phyloP scores from a whole-genome alignment of 2,797 vertebrate genomes.

The Periophthalmus magnuspinnatus region DNA sequence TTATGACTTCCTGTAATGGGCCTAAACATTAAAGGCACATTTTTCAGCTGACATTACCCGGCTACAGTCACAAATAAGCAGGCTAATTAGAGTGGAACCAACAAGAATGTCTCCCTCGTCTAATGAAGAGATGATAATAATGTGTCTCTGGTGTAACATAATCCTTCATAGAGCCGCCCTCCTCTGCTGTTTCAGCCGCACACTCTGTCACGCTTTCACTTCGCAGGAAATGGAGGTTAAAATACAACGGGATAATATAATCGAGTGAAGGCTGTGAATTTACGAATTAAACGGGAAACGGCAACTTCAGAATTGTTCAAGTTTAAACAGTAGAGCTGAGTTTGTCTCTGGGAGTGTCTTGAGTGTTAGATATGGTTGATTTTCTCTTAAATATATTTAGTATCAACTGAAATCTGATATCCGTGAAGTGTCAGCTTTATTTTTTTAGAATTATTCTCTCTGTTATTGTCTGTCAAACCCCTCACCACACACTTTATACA shows the following conservation, averaged over 20 bases:
- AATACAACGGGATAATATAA: background rate
- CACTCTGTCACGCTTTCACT: constrained; percentile 18
- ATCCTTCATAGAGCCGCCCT: constrained; percentile 8
- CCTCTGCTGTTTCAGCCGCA: constrained; percentile 26
- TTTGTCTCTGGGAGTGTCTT: no score
- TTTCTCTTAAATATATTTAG: no score
- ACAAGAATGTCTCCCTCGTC: constrained; percentile 27
- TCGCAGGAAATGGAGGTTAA: background rate
- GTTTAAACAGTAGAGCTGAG: background rate
- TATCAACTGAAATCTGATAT: no score
- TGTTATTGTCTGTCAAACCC: no score
- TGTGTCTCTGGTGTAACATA: constrained; percentile 9
- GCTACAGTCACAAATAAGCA: constrained; percentile 25
- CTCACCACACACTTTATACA: no score
- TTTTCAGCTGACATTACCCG: constrained; percentile 39
- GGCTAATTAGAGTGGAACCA: constrained; percentile 40
- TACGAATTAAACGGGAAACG: background rate
- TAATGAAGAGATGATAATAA: constrained; percentile 24
- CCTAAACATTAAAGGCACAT: constrained; percentile 45
- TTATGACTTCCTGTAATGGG: constrained; percentile 41
- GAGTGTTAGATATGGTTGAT: no score
- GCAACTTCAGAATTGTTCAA: background rate
- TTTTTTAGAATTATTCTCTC: no score
- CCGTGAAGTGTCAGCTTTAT: no score
- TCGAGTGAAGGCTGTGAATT: background rate